Evolutionary conservation across 2,797 vertebrate genomes (phyloP).

Genomic region (Coccyzus lansbergi): DNA sequence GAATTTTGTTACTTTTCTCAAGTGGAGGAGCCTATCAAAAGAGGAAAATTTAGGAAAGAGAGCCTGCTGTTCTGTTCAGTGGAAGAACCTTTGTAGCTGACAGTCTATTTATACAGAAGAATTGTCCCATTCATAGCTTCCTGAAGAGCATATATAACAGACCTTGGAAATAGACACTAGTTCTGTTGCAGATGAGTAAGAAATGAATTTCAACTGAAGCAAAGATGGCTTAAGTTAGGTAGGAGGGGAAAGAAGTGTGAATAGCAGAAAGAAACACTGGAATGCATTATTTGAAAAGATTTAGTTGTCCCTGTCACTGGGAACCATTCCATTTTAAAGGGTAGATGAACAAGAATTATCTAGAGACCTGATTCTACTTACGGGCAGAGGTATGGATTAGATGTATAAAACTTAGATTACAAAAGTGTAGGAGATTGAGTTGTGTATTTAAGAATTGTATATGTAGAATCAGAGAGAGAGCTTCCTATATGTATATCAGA

Average conservation of each 20-base stretch:
- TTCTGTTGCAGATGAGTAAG: not conserved
- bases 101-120: not conserved
- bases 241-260: not conserved
- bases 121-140: not conserved
- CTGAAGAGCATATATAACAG: not conserved
- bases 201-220: not conserved
- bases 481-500: not conserved
- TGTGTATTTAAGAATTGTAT: not conserved
- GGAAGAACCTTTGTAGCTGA: not conserved
- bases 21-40: not conserved
- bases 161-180: not conserved
- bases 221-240: not conserved
- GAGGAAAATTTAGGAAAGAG: not conserved
- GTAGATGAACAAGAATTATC: not conserved
- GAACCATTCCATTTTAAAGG: not conserved
- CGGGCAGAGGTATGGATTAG: not conserved
- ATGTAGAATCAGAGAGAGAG: not conserved
- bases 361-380: not conserved
- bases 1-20: not conserved
- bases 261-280: not conserved
- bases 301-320: not conserved
- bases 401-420: not conserved
- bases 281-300: not conserved
- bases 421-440: not conserved
- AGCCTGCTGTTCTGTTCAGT: not conserved